A percentile compares a stretch with the other conserved stretches of the same genome.
Evolutionary conservation across 2,113 vertebrate genomes (phyloP).

Genomic region (Phyllopteryx taeniolatus): DNA sequence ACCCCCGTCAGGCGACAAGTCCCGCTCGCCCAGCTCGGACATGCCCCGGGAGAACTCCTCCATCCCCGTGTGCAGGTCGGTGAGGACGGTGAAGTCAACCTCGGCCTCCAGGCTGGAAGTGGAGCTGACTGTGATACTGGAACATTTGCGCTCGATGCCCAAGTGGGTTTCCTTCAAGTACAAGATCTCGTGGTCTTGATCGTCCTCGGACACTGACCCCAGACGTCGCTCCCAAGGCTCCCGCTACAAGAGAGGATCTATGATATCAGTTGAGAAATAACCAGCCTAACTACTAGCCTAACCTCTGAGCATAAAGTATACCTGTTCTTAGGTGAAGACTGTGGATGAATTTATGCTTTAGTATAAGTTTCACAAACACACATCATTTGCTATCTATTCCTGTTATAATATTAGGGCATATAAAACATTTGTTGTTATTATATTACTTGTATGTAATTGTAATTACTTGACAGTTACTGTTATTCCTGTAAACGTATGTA

Average conservation of each 20-base stretch:
- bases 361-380: neutral
- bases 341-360: neutral
- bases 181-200: slow-evolving; percentile 86
- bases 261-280: neutral
- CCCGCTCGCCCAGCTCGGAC: slow-evolving; percentile 82
- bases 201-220: slow-evolving; percentile 83
- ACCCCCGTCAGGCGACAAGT: slow-evolving; percentile 83
- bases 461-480: no score
- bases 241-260: slow-evolving; percentile 56
- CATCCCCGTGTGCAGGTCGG: slow-evolving; percentile 90
- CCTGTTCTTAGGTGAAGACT: neutral
- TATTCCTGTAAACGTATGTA: no score
- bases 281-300: neutral
- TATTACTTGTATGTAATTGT: no score
- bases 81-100: slow-evolving; percentile 93
- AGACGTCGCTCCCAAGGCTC: slow-evolving; percentile 77
- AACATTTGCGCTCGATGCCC: slow-evolving; percentile 94
- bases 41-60: slow-evolving; percentile 96
- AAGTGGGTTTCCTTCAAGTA: slow-evolving; percentile 95
- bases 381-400: neutral
- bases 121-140: slow-evolving; percentile 95
- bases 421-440: no score
- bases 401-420: no score
- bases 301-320: neutral
- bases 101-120: slow-evolving; percentile 94